Conservation (phyloP, 1,140 invertebrate species). For the Zophobas morio region DNA sequence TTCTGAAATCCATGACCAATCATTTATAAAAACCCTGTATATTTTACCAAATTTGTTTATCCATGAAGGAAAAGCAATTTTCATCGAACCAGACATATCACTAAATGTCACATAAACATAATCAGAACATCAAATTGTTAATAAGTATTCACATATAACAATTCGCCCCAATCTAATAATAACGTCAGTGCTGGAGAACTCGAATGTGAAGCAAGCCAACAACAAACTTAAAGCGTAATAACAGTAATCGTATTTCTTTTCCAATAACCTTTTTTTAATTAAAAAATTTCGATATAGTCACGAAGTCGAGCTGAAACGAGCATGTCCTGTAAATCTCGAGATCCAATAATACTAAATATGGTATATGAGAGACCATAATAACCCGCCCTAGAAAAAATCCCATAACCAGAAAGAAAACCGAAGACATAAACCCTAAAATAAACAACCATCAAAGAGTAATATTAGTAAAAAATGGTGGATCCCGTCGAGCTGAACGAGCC, state of each 20-base stretch:
- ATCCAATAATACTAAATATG: conserved; percentile 39
- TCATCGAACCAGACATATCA: too few relatives aligned
- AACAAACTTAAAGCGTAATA: too few relatives aligned
- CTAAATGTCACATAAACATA: too few relatives aligned
- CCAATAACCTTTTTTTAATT: neutral
- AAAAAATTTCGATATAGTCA: neutral
- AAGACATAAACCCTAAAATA: conserved; percentile 57
- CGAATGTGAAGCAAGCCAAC: too few relatives aligned
- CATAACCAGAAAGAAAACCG: conserved; percentile 42
- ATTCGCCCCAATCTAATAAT: too few relatives aligned
- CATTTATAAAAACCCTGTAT: too few relatives aligned
- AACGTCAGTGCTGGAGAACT: too few relatives aligned
- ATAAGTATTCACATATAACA: too few relatives aligned
- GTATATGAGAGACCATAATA: conserved; percentile 25
- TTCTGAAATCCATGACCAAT: too few relatives aligned
- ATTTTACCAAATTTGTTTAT: too few relatives aligned
- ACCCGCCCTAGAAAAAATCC: conserved; percentile 32
- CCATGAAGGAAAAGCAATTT: too few relatives aligned
- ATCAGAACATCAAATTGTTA: too few relatives aligned
- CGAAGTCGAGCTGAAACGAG: neutral
- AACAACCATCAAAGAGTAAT: conserved; percentile 59
- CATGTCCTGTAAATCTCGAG: neutral
- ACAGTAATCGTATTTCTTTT: neutral
- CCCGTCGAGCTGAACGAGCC: conserved; percentile 33
- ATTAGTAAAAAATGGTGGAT: conserved; percentile 57